Evolutionary conservation across 1,140 invertebrate species (phyloP), one percentile per base, ranked within the genome.

Genomic region (Physella acuta): DNA sequence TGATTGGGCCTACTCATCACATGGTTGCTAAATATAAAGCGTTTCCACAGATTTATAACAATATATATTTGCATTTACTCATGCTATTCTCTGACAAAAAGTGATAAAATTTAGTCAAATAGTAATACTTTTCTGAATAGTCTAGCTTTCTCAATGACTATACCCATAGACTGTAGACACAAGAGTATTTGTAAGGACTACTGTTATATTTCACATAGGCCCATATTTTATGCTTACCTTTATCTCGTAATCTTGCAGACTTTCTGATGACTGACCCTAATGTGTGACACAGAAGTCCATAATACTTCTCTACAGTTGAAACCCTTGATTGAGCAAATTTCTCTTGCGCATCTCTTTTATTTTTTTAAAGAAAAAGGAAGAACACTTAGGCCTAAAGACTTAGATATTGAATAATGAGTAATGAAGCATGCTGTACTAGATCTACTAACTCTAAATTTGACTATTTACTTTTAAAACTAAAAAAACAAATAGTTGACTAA

Each of bases 181-280:
- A 52, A 33, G 16, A 20, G 36, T 3, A 11, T n/a, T n/a, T n/a
- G n/a, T n/a, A n/a, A n/a, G n/a, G n/a, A n/a, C n/a, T n/a, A n/a
- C n/a, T n/a, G n/a, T n/a, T n/a, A n/a, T n/a, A n/a, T n/a, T n/a
- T n/a, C n/a, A n/a, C n/a, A n/a, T n/a, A n/a, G n/a, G n/a, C n/a
- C n/a, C n/a, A n/a, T n/a, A n/a, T n/a, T n/a, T n/a, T n/a, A 36
- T 2, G 49, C 68, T 53, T 66, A 79, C 78, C 75, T 73, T 77
- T 78, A 60, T 79, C 74, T 62, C 78, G 73, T 31, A 79, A 68
- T 24, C 72, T 72, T 20, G 78, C 78, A 62, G 65, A 72, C 67
- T 79, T 79, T 60, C 78, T 70, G 31, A 75, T 73, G 68, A 78
- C 75, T 1, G 76, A 77, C 4, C 68, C 73, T 31, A 80, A 68